Conservation (phyloP, 2,888 invertebrate species). For the Drosophila diplacantha region DNA sequence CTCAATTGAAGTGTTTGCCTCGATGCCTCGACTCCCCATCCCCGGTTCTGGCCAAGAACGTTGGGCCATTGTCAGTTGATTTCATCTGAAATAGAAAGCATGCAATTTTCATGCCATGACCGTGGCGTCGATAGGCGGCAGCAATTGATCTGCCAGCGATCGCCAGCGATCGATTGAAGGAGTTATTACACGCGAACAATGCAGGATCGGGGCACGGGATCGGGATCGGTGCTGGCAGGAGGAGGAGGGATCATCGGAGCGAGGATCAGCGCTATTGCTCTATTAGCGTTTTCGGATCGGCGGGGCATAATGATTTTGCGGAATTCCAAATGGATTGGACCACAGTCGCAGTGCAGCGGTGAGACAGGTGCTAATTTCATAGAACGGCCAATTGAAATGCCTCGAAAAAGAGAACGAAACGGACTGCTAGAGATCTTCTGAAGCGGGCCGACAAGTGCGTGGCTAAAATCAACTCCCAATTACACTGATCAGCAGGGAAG, state of each 20-base stretch:
- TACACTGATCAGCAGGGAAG: constrained; percentile 49
- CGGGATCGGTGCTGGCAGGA: not conserved
- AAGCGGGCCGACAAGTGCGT: constrained; percentile 68
- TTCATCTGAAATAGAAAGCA: constrained; percentile 73
- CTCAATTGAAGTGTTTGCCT: constrained; percentile 57
- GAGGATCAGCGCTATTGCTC: constrained; percentile 64
- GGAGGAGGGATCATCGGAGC: constrained; percentile 28
- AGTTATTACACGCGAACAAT: constrained; percentile 71
- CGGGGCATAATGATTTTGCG: constrained; percentile 73
- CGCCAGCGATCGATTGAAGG: constrained; percentile 67
- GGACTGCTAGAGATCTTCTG: constrained; percentile 47
- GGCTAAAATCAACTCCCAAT: constrained; percentile 65
- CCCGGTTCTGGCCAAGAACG: constrained; percentile 22
- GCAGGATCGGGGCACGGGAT: constrained; percentile 26
- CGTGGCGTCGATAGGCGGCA: constrained; percentile 67
- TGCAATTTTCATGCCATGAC: constrained; percentile 70
- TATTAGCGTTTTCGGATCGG: constrained; percentile 65
- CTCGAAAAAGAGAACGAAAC: constrained; percentile 35
- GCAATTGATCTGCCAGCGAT: constrained; percentile 64
- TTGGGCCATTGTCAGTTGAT: constrained; percentile 70
- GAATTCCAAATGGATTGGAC: constrained; percentile 72
- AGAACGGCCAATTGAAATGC: constrained; percentile 73
- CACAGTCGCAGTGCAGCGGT: constrained; percentile 30
- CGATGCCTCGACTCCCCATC: not conserved
- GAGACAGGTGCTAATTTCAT: constrained; percentile 75